Percentiles rank a stretch among this genome's conserved stretches.
Conservation (phyloP, 2,113 vertebrate genomes). For the Donacobius atricapilla region DNA sequence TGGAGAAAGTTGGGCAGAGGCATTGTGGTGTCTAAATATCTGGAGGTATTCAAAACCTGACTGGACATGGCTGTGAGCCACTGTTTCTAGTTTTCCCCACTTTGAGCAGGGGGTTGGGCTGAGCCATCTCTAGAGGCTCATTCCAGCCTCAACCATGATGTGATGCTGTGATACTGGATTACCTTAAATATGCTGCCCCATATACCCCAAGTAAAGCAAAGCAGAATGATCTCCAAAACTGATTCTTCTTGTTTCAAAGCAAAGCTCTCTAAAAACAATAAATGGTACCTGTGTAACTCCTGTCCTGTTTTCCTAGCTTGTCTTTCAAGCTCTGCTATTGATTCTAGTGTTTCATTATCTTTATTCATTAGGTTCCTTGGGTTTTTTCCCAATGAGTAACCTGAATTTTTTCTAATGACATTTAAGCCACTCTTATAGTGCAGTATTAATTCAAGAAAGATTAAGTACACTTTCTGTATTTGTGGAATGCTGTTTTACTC, state of each 20-base stretch:
- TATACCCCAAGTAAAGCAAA: background rate
- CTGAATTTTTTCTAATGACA: background rate
- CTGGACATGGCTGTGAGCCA: background rate
- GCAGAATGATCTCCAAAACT: background rate
- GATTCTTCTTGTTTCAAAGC: background rate
- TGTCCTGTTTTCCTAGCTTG: background rate
- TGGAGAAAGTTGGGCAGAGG: background rate
- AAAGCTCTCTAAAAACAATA: background rate
- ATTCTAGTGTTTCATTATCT: background rate
- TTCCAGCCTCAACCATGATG: background rate
- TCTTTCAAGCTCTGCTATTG: background rate
- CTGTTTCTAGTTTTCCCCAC: background rate
- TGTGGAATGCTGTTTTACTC: background rate
- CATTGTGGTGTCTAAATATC: background rate
- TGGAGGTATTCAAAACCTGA: background rate
- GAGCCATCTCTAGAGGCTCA: background rate
- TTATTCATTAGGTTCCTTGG: background rate
- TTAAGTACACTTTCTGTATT: background rate
- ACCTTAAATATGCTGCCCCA: background rate
- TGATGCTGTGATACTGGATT: background rate
- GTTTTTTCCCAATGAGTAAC: background rate
- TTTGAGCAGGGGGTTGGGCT: background rate
- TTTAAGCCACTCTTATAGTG: background rate
- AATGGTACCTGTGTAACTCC: background rate
- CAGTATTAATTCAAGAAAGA: background rate